phyloP scores from a whole-genome alignment of 2,888 invertebrate genomes.

The Tinea pellionella region DNA sequence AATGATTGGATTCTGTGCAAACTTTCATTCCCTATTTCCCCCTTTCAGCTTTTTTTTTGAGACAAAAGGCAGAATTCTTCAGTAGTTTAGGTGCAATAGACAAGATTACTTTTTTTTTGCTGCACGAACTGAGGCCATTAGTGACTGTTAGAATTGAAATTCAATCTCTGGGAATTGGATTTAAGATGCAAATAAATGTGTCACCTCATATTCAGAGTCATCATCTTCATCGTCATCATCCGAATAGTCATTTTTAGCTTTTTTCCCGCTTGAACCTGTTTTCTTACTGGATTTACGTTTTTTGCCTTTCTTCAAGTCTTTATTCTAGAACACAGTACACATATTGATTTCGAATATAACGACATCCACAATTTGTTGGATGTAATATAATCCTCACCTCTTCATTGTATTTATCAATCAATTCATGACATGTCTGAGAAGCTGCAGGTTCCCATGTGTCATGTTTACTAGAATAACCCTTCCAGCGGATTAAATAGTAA shows the following conservation, averaged over 20 bases:
- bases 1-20: too few species aligned
- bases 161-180: too few species aligned
- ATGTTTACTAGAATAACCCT: slow-evolving; percentile 75
- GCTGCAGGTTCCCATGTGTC: slow-evolving; percentile 84
- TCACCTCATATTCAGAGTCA: slow-evolving; percentile 67
- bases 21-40: too few species aligned
- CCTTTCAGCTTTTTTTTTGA: too few species aligned
- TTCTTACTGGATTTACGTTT: slow-evolving; percentile 23
- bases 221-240: slow-evolving; percentile 24
- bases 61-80: too few species aligned
- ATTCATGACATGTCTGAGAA: slow-evolving; percentile 76
- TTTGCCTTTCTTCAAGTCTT: slow-evolving; percentile 24
- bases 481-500: slow-evolving; percentile 82
- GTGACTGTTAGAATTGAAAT: too few species aligned
- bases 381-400: slow-evolving; percentile 33
- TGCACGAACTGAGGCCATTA: too few species aligned
- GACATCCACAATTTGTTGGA: too few species aligned
- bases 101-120: too few species aligned
- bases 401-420: slow-evolving; percentile 67
- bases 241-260: neutral
- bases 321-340: neutral
- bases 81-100: too few species aligned
- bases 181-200: too few species aligned
- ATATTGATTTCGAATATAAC: too few species aligned
- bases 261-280: slow-evolving; percentile 35